Evolutionary conservation across 1,140 invertebrate genomes (phyloP).

Genomic region (Manduca sexta): DNA sequence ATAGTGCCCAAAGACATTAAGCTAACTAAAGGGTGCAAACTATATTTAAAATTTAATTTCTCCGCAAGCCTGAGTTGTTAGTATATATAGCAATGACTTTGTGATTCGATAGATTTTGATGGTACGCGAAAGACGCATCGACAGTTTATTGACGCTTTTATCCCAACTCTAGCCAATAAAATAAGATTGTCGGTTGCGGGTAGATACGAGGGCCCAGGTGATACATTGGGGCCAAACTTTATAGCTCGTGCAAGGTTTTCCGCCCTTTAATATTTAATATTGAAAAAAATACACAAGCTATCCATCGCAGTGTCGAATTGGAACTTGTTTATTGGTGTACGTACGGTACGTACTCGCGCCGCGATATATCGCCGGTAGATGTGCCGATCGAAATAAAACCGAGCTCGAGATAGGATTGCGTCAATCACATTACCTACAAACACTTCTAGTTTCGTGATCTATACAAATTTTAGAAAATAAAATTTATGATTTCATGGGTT

Average conservation of each 20-base stretch:
- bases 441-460: not conserved
- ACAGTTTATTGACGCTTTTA: slow-evolving; percentile 22
- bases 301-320: slow-evolving; percentile 38
- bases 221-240: slow-evolving; percentile 57
- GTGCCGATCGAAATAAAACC: not conserved
- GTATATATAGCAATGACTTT: too few relatives aligned
- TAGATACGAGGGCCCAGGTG: slow-evolving; percentile 42
- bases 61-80: too few relatives aligned
- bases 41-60: too few relatives aligned
- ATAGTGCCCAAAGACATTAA: too few relatives aligned
- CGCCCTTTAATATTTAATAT: slow-evolving; percentile 67
- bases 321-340: slow-evolving; percentile 40
- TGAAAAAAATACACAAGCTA: slow-evolving; percentile 57
- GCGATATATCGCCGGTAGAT: not conserved
- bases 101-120: not conserved
- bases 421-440: too few relatives aligned
- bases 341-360: slow-evolving; percentile 8
- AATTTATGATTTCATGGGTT: too few relatives aligned
- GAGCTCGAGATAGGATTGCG: not conserved
- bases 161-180: slow-evolving; percentile 50
- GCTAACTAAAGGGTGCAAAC: too few relatives aligned
- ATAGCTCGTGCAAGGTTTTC: slow-evolving; percentile 54
- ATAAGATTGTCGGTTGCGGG: slow-evolving; percentile 51
- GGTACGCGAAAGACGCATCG: slow-evolving; percentile 8
- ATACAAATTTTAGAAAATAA: too few relatives aligned